phyloP scores from a whole-genome alignment of 2,113 vertebrate genomes.

The Sprattus sprattus region DNA sequence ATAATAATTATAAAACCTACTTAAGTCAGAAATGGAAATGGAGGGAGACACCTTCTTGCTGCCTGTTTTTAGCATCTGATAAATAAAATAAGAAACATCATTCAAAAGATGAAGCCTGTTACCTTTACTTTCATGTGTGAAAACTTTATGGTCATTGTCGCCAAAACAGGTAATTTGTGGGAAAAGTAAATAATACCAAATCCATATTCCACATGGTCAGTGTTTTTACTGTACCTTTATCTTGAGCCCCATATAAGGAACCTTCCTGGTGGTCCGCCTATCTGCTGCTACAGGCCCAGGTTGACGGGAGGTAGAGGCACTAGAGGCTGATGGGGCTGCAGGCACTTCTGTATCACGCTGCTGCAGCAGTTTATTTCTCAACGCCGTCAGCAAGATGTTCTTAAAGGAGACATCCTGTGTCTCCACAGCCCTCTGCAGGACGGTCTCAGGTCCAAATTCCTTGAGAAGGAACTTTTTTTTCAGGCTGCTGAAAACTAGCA shows the following conservation, averaged over 20 bases:
- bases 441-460: background rate
- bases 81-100: background rate
- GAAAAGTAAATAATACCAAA: too few species aligned
- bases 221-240: background rate
- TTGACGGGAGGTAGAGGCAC: background rate
- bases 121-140: background rate
- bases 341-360: background rate
- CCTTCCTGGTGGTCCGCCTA: background rate
- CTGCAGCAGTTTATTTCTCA: background rate
- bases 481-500: too few species aligned
- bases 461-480: background rate
- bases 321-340: background rate
- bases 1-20: background rate
- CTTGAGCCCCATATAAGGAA: background rate
- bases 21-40: background rate
- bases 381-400: background rate
- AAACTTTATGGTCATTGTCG: background rate
- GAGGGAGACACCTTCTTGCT: background rate
- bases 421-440: background rate
- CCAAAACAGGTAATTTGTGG: too few species aligned
- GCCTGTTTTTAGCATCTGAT: background rate
- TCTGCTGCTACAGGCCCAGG: background rate
- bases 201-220: too few species aligned
- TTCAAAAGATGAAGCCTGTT: too few species aligned
- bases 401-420: too few species aligned